phyloP scores from a whole-genome alignment of 2,113 vertebrate species.

The Girardinichthys multiradiatus region DNA sequence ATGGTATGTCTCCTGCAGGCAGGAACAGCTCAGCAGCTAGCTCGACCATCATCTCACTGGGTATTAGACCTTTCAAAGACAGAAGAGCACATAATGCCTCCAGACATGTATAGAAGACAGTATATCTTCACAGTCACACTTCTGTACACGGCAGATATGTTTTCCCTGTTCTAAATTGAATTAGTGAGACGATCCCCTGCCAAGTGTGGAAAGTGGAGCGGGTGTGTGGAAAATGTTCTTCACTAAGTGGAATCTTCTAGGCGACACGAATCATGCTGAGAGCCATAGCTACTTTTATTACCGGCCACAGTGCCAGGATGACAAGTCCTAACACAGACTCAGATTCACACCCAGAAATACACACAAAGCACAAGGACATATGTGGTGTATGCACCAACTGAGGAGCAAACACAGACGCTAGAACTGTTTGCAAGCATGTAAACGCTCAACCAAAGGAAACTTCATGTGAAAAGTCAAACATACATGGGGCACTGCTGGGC shows the following conservation, averaged over 20 bases:
- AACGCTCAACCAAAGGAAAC: neutral
- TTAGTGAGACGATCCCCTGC: conserved; percentile 56
- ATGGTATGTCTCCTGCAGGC: neutral
- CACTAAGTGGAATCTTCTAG: conserved; percentile 47
- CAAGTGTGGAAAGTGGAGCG: conserved; percentile 42
- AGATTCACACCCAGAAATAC: conserved; percentile 10
- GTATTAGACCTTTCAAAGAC: neutral
- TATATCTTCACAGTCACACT: conserved; percentile 10
- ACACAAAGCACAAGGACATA: neutral
- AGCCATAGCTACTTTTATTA: conserved; percentile 54
- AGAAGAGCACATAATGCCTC: neutral
- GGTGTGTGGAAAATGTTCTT: conserved; percentile 52
- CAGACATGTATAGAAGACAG: neutral
- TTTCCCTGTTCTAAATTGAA: conserved; percentile 60
- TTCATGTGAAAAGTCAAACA: conserved; percentile 4
- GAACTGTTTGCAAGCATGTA: neutral
- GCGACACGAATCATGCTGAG: conserved; percentile 64
- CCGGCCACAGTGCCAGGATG: conserved; percentile 22
- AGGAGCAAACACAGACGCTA: neutral
- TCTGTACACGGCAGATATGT: conserved; percentile 46
- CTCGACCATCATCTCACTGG: neutral
- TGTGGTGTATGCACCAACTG: neutral
- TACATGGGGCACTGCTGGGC: conserved; percentile 3
- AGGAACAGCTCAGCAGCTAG: neutral
- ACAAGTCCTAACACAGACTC: conserved; percentile 33